Base-by-base conservation (phyloP, 2,888 invertebrate species). In the Hemicrepidius hirtus region DNA sequence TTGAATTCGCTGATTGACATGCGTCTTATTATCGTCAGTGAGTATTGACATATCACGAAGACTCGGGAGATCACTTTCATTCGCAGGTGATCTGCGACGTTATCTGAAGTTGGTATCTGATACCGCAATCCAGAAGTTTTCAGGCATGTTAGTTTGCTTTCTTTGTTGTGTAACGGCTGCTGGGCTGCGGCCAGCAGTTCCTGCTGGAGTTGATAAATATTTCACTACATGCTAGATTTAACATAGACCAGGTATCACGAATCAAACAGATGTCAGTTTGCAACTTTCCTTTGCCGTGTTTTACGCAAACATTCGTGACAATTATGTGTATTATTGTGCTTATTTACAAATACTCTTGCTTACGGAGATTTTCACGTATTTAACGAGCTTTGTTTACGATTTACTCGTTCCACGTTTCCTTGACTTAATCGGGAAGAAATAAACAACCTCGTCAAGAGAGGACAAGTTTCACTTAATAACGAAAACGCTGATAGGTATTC, bases 281-380 rank as follows among this genome's bases (percentile, higher is more conserved):
- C 13, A 66, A 75, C 75, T 75, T 75, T 75, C 75, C 71, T 73
- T 75, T 75, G 55, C 68, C 55, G 57, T 71, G 68, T 73, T 75
- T 75, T 75, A 75, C 75, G 73, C 73, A 75, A 75, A 73, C 68
- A 67, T 62, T 73, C 73, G 73, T 73, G 73, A 73, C 73, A 73
- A 73, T 73, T 73, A 68, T 68, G 59, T 68, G 64, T 68, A 68
- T 63, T 64, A 73, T 73, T 73, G 28, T 59, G 59, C 59, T 69
- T 64, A 73, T 68, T 73, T 73, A 50, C 63, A 68, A 64, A 68
- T 68, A 35, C 60, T 44, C 16, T 63, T 50, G 64, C 71, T 70
- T 70, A 40, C 57, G 65, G 65, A 50, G 62, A 71, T 62, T 67
- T 69, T 71, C 62, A 71, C 59, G 35, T 49, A 63, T 55, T 55